Conservation (phyloP, 2,888 invertebrate species). For the Chrysopilus asiliformis region DNA sequence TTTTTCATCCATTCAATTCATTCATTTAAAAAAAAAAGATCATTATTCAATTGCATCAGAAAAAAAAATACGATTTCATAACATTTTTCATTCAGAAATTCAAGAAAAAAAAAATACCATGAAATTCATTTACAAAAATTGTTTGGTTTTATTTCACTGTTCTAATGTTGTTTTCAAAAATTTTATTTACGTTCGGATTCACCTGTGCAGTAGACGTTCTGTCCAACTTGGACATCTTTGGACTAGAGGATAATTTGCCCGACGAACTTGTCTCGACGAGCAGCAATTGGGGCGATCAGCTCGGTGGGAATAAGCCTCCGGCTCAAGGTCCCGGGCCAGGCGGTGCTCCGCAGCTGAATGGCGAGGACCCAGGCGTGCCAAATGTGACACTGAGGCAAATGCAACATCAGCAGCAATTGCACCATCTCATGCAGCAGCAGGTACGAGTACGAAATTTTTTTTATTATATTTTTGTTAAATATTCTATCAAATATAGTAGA, state of each 20-base stretch:
- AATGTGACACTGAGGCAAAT: constrained; percentile 33
- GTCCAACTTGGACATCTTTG: constrained; percentile 73
- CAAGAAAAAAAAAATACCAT: no score
- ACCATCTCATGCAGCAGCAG: constrained; percentile 54
- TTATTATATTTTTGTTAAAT: no score
- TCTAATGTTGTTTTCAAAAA: background rate
- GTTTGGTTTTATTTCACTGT: no score
- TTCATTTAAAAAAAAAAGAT: no score
- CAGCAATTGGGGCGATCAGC: constrained; percentile 57
- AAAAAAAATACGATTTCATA: no score
- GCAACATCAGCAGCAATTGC: constrained; percentile 47
- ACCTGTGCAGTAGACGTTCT: constrained; percentile 47
- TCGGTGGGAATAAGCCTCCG: constrained; percentile 56
- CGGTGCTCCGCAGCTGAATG: constrained; percentile 51
- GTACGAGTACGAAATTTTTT: no score
- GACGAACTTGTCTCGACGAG: constrained; percentile 73
- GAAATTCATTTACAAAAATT: no score
- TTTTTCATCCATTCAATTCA: no score
- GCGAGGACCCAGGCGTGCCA: constrained; percentile 41
- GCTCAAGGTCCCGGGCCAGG: constrained; percentile 75
- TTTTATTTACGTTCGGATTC: background rate
- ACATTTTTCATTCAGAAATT: no score
- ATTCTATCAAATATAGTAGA: no score
- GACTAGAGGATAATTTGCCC: constrained; percentile 82
- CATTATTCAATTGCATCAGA: no score